Percentiles rank a stretch among this genome's conserved stretches.
Conservation (phyloP, 2,797 vertebrate species). For the Mormyrops attenuatus region DNA sequence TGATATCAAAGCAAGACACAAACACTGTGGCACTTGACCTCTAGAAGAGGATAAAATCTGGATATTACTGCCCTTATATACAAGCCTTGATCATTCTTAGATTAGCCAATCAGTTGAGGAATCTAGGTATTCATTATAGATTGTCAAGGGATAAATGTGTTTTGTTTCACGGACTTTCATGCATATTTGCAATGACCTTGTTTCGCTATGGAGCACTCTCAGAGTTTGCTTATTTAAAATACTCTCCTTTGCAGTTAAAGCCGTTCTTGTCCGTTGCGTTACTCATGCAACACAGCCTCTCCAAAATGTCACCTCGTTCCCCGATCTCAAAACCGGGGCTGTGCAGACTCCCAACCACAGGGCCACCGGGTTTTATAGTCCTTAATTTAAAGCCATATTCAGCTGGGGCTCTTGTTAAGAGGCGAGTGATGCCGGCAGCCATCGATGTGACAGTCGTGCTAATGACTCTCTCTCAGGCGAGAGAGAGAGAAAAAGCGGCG, state of each 20-base stretch:
- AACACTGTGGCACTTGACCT: not conserved
- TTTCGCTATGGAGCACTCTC: not conserved
- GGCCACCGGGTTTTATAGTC: not conserved
- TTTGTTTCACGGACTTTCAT: not conserved
- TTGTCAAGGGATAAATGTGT: not conserved
- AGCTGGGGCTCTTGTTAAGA: not conserved
- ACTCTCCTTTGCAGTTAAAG: not conserved
- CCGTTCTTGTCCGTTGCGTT: not conserved
- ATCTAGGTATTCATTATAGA: not conserved
- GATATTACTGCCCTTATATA: not conserved
- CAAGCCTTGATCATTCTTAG: not conserved
- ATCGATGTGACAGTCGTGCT: not conserved
- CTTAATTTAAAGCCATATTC: not conserved
- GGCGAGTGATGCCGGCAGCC: not conserved
- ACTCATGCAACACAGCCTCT: no score
- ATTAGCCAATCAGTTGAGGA: not conserved
- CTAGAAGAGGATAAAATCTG: not conserved
- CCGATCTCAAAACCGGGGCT: not conserved
- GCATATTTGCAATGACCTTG: not conserved
- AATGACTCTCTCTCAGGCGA: not conserved
- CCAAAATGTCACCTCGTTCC: not conserved
- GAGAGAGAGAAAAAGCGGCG: not conserved
- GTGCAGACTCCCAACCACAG: not conserved
- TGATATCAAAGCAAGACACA: not conserved
- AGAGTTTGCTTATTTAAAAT: not conserved